Conservation (phyloP, 2,113 vertebrate genomes). For the Microcebus lehilahytsara region DNA sequence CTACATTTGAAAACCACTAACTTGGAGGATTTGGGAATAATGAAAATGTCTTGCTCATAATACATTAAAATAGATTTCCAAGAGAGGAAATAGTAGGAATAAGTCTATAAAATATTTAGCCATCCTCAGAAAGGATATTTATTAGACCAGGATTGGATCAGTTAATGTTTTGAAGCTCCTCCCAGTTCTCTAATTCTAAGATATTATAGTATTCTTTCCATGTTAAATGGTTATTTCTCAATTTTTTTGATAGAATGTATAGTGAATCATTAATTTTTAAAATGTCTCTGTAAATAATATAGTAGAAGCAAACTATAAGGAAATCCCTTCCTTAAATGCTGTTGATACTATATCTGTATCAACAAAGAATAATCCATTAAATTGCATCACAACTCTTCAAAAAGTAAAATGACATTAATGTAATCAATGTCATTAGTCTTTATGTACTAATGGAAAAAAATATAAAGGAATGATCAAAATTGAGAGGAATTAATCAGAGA, state of each 20-base stretch:
- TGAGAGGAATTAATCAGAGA: neutral
- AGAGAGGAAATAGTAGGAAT: neutral
- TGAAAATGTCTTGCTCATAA: neutral
- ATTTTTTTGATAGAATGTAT: neutral
- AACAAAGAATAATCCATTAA: neutral
- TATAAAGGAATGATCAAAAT: neutral
- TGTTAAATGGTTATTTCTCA: conserved; percentile 1
- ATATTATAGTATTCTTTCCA: neutral
- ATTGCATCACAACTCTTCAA: neutral
- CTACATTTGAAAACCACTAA: neutral
- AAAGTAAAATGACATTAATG: neutral
- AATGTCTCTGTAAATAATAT: neutral
- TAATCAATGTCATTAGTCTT: neutral
- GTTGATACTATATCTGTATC: neutral
- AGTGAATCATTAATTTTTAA: conserved; percentile 24
- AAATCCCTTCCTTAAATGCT: neutral
- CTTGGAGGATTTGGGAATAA: neutral
- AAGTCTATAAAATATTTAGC: neutral
- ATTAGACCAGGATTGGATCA: neutral
- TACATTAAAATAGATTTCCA: neutral
- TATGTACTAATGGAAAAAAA: neutral
- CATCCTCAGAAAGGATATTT: neutral
- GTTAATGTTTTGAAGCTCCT: neutral
- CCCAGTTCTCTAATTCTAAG: neutral
- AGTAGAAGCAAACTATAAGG: neutral